A percentile compares a stretch with the other conserved stretches of the same genome.
Conservation (phyloP, 2,888 invertebrate species). For the Ryuthela nishihirai region DNA sequence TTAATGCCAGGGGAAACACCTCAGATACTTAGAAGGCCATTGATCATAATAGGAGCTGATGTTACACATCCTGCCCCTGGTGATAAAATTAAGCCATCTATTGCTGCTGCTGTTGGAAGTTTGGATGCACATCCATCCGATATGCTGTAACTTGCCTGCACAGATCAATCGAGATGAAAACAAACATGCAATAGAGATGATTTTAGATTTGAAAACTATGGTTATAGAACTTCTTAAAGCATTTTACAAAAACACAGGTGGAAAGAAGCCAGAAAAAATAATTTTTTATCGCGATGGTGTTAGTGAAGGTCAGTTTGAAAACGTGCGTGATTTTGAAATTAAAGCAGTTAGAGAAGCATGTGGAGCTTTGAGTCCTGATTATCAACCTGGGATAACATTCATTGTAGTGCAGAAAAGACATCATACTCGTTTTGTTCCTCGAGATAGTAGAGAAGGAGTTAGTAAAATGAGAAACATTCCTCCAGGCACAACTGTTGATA, state of each 20-base stretch:
- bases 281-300: slow-evolving; percentile 78
- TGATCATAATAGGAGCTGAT: slow-evolving; percentile 79
- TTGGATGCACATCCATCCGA: slow-evolving; percentile 60
- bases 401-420: slow-evolving; percentile 95
- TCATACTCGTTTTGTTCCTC: slow-evolving; percentile 66
- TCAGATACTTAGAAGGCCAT: slow-evolving; percentile 54
- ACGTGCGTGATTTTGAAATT: slow-evolving; percentile 56
- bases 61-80: slow-evolving; percentile 88
- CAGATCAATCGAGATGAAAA: slow-evolving; percentile 60
- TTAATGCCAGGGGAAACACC: slow-evolving; percentile 23
- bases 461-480: slow-evolving; percentile 63
- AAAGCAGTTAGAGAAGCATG: slow-evolving; percentile 63
- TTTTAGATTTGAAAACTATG: slow-evolving; percentile 62
- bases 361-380: slow-evolving; percentile 51
- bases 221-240: slow-evolving; percentile 62
- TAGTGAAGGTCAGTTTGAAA: slow-evolving; percentile 75
- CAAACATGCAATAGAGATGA: slow-evolving; percentile 42
- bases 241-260: slow-evolving; percentile 56
- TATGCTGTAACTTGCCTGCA: slow-evolving; percentile 63
- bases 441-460: slow-evolving; percentile 23
- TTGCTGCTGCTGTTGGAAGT: slow-evolving; percentile 69
- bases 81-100: slow-evolving; percentile 58
- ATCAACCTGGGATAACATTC: slow-evolving; percentile 78
- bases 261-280: slow-evolving; percentile 59
- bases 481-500: slow-evolving; percentile 84